A percentile compares a stretch with the other conserved stretches of the same genome.
Evolutionary conservation across 1,140 invertebrate genomes (phyloP).

Genomic region (Dendroctonus ponderosae): DNA sequence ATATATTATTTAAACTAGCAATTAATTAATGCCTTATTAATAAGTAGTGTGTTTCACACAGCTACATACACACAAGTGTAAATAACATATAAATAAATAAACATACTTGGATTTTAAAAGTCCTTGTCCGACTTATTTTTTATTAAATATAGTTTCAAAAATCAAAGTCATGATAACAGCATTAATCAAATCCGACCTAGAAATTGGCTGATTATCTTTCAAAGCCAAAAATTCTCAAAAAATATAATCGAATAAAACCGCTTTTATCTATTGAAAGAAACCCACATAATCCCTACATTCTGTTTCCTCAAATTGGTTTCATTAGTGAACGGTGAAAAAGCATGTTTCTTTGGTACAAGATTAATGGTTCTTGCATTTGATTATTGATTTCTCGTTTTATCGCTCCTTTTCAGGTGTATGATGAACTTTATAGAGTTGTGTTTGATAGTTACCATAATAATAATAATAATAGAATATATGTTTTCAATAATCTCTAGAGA

Average conservation of each 20-base stretch:
- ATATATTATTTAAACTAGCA: no score
- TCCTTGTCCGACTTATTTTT: no score
- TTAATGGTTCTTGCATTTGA: conserved; percentile 20
- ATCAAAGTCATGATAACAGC: not conserved
- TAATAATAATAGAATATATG: no score
- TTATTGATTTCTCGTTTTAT: conserved; percentile 8
- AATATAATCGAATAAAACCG: conserved; percentile 11
- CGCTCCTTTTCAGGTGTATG: not conserved
- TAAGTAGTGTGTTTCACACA: no score
- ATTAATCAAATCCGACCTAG: conserved; percentile 4
- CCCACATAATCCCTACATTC: conserved; percentile 20
- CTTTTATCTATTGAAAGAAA: conserved; percentile 27
- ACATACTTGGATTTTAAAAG: no score
- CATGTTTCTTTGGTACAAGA: conserved; percentile 6
- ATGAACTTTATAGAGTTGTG: not conserved
- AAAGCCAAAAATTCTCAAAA: conserved; percentile 1
- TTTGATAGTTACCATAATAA: no score
- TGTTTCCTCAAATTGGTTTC: conserved; percentile 21
- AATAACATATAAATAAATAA: no score
- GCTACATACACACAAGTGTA: no score
- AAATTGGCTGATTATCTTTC: not conserved
- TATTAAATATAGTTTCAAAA: no score
- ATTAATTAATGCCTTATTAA: no score
- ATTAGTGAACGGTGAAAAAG: conserved; percentile 20
- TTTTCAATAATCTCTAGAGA: no score